phyloP scores from a whole-genome alignment of 2,888 invertebrate genomes.

The Lithophane semibrunnea region DNA sequence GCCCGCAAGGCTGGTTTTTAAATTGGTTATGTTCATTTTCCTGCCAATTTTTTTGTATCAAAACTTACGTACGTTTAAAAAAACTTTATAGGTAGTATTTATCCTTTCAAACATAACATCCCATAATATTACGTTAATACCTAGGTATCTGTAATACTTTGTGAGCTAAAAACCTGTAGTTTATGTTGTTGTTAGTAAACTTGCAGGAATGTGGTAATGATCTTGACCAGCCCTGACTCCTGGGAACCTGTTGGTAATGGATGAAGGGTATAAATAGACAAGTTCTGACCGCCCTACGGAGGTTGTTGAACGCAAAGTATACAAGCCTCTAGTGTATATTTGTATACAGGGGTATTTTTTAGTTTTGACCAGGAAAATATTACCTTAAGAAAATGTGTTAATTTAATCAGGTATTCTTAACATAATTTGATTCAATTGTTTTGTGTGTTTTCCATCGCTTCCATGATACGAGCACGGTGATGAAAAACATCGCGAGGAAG shows the following conservation, averaged over 20 bases:
- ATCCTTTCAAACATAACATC: neutral
- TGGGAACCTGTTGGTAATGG: conserved; percentile 52
- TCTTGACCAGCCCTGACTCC: conserved; percentile 60
- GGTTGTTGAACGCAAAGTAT: conserved; percentile 31
- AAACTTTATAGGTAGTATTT: too few relatives aligned
- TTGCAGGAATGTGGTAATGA: conserved; percentile 49
- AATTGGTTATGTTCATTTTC: too few relatives aligned
- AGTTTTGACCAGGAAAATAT: neutral
- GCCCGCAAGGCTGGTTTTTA: too few relatives aligned
- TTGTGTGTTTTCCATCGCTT: too few relatives aligned
- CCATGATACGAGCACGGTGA: too few relatives aligned
- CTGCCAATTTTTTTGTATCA: too few relatives aligned
- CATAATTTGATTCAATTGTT: neutral
- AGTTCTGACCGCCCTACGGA: neutral
- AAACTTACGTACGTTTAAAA: too few relatives aligned
- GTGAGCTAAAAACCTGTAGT: conserved; percentile 1
- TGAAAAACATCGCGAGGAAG: too few relatives aligned
- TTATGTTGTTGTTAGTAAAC: conserved; percentile 36
- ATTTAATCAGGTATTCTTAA: neutral
- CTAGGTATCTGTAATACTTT: neutral
- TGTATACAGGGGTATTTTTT: neutral
- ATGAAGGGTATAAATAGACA: conserved; percentile 40
- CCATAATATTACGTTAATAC: neutral
- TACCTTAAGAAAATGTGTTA: neutral
- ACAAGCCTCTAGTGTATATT: neutral